Evolutionary conservation across 2,113 vertebrate species (phyloP), one percentile per base, ranked within the genome.

Genomic region (Heloderma charlesbogerti): DNA sequence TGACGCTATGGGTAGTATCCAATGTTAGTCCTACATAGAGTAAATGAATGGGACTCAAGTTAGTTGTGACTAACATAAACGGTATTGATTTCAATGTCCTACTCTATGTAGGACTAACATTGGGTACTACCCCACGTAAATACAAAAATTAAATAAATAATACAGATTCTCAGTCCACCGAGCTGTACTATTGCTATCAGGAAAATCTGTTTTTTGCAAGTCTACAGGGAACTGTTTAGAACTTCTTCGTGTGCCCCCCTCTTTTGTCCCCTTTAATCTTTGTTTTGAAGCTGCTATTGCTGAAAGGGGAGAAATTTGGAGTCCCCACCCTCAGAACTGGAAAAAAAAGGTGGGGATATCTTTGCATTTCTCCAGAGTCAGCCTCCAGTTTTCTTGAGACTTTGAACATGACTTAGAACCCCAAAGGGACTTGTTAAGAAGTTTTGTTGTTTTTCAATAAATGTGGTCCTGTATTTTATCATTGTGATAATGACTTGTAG

Each of bases 321-420:
- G 12, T 54, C 6, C 51, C 51, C 10, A 1, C 6, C 25, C 31
- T 34, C 69, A 71, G 12, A 13, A 34, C 34, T 71, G 69, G 12
- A 71, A 71, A 71, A 12, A 31, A 34, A 34, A 4, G 29, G 51
- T 54, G 31, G 29, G 15, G 3, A 51, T 69, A 25, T 7, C 4
- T 29, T 66, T 66, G 54, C 60, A 66, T 84, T 84, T 71, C 84
- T 85, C 84, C 83, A 69, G 83, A 85, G 57, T 84, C 57, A 27
- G 25, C 37, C 82, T 84, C 63, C 57, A 63, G 57, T 66, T 84
- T 82, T 84, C 82, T 66, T 84, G 82, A 25, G 37, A 84, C 34
- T 66, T 45, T 72, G 69, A n/a, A n/a, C 10, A 34, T 34, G 34
- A 27, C 37, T 66, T 84, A 31, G 40, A 84, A 84, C 31, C 25